Base-by-base conservation (phyloP, 1,140 invertebrate genomes). In the Cotesia chilonis region DNA sequence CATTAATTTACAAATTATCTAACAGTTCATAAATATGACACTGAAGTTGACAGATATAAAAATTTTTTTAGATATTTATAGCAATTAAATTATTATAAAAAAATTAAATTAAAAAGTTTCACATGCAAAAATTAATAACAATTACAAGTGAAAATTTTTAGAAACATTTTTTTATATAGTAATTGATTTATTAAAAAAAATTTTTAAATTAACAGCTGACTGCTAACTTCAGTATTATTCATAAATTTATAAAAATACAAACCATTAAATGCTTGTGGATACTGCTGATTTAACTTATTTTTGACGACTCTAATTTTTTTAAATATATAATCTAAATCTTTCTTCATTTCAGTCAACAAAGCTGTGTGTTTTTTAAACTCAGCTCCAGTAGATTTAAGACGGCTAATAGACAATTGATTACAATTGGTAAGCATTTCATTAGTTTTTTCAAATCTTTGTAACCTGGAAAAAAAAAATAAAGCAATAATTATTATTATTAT, bases 371-470 rank as follows among this genome's bases (percentile, higher is more conserved):
- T 94, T 77, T 96, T 96, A 73, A 98, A 96, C 77, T 98, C 95
- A 28, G 90, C 89, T 6, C 90, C 90, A 28, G 96, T 94, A 65
- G 90, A 91, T 80, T 96, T 94, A 64, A 95, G 89, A 38, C 96
- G 90, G 72, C 91, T 89, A 6, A 93, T 90, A 4, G 95, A 96
- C 4, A 98, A 84, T 4, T 94, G 92, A 85, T 98, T 98, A 79
- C 96, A 98, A 79, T 98, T 98, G 28, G 95, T 93, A 28, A 98
- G 85, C 96, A 98, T 98, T 89, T 98, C 96, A 82, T 98, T 98
- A 2, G 96, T 98, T 81, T 98, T 98, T 80, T 98, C 97, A 88
- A 97, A 98, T 72, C 96, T 89, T 78, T 96, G 94, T 28, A 98
- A 85, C 95, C 96, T 98, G 82, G 17, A 17, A 54, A 89, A 87